These are phyloP conservation scores for Blastobasis adustella DNA, from an alignment of 2,888 invertebrate genomes.

Conservation along the genomic window DNA sequence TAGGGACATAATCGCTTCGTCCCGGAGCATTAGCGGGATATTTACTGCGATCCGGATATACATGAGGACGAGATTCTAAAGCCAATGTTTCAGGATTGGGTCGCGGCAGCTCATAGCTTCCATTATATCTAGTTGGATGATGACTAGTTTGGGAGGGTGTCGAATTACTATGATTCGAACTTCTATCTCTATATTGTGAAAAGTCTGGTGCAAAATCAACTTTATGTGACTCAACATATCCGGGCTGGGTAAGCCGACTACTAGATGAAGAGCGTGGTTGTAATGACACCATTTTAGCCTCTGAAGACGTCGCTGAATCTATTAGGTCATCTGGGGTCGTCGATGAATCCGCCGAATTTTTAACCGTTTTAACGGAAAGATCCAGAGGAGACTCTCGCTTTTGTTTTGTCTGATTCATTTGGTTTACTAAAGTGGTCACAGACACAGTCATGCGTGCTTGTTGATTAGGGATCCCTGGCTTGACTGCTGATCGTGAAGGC, in stretches of 20 bases:
- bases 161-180: conserved; percentile 32
- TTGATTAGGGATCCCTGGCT: conserved; percentile 57
- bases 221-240: conserved; percentile 75
- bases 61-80: conserved; percentile 50
- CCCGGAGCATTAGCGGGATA: conserved; percentile 30
- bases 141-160: conserved; percentile 33
- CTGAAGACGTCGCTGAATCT: conserved; percentile 53
- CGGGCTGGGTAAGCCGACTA: conserved; percentile 34
- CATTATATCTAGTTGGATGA: conserved; percentile 47
- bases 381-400: conserved; percentile 89
- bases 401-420: conserved; percentile 66
- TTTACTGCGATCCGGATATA: conserved; percentile 49
- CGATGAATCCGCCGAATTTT: conserved; percentile 91
- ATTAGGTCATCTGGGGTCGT: conserved; percentile 81
- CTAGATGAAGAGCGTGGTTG: conserved; percentile 46
- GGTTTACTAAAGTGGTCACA: conserved; percentile 62
- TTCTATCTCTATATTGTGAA: conserved; percentile 62
- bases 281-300: conserved; percentile 45
- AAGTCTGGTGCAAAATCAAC: conserved; percentile 88
- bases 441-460: conserved; percentile 66
- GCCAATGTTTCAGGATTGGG: conserved; percentile 42
- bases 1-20: conserved; percentile 55
- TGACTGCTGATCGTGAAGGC: conserved; percentile 46
- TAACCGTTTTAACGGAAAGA: conserved; percentile 90
- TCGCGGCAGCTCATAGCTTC: conserved; percentile 43